Percentiles rank a stretch among this genome's conserved stretches.
These are phyloP conservation scores for Mystacides longicornis DNA, from an alignment of 2,888 invertebrate genomes.

Conservation along the genomic window DNA sequence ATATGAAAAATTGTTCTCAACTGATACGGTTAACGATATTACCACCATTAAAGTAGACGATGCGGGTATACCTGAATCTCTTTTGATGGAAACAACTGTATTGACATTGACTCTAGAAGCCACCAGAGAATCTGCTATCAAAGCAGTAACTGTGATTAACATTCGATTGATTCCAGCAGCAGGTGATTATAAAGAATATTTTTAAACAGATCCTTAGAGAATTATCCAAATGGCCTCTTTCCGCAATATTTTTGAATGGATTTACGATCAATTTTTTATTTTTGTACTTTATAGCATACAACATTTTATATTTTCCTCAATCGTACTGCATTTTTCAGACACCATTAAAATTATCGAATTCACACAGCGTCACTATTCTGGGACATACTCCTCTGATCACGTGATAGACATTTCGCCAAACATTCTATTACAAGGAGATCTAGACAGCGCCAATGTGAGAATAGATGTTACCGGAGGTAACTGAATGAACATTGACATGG, in stretches of 20 bases:
- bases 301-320: no score
- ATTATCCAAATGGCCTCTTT: no score
- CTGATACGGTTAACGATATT: neutral
- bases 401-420: neutral
- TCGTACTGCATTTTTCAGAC: no score
- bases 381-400: neutral
- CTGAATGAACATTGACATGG: neutral
- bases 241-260: no score
- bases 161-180: neutral
- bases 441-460: neutral
- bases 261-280: no score
- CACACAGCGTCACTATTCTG: neutral
- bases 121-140: neutral
- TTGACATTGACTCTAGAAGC: neutral
- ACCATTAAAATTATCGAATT: no score
- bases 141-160: neutral
- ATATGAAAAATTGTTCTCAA: neutral
- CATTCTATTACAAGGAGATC: neutral
- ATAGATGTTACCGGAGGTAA: neutral
- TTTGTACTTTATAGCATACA: no score
- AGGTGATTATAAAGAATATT: neutral
- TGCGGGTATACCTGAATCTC: neutral
- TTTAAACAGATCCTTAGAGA: no score
- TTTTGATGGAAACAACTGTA: neutral
- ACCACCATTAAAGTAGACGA: neutral